Percentiles rank a stretch among this genome's conserved stretches.
Conservation (phyloP, 2,888 invertebrate genomes). For the Himalopsyche kuldschensis region DNA sequence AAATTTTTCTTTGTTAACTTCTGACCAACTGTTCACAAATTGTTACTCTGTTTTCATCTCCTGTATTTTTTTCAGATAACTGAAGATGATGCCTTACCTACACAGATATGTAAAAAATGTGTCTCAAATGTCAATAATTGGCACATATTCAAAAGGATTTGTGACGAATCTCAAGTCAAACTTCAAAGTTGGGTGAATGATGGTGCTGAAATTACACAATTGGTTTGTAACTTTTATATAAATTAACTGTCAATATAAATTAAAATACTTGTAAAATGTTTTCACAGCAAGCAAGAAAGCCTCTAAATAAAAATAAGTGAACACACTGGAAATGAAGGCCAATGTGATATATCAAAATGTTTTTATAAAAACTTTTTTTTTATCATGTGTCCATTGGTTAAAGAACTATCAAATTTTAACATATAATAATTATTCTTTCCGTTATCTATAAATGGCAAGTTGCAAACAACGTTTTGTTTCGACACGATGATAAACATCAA, state of each 20-base stretch:
- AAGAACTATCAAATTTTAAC: too few species aligned
- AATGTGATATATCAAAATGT: too few species aligned
- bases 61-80: conserved; percentile 57
- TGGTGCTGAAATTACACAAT: conserved; percentile 44
- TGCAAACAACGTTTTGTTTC: too few species aligned
- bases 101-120: conserved; percentile 67
- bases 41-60: neutral
- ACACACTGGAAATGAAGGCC: too few species aligned
- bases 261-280: neutral
- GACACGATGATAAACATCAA: too few species aligned
- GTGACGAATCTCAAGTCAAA: conserved; percentile 67
- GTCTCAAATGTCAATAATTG: conserved; percentile 67
- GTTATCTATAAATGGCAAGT: too few species aligned
- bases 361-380: too few species aligned
- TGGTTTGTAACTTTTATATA: neutral
- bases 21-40: neutral
- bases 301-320: too few species aligned
- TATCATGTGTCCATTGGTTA: too few species aligned
- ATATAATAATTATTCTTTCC: too few species aligned
- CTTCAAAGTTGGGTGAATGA: conserved; percentile 61
- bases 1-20: neutral
- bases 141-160: conserved; percentile 66
- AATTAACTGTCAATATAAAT: neutral
- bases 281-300: too few species aligned
- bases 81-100: conserved; percentile 65